Evolutionary conservation across 2,797 vertebrate genomes (phyloP), one percentile per base, ranked within the genome.

Genomic region (Poeciliopsis paucimaculata): DNA sequence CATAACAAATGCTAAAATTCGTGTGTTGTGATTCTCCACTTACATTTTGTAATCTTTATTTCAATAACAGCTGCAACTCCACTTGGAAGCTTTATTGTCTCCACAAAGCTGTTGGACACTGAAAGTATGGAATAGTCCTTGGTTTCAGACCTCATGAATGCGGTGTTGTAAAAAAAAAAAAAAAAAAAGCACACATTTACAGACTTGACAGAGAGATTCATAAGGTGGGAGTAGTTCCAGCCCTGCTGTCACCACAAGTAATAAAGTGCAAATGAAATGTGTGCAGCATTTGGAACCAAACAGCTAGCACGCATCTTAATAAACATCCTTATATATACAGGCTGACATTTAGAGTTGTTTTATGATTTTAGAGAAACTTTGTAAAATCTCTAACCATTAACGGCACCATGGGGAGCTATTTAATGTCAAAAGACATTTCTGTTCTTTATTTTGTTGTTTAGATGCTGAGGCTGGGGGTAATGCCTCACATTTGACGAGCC

Each of bases 311-410:
- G n/a, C 79, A 79, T 64, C 15, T 77, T 68, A 53, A 77, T 70
- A 77, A 77, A 70, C 51, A 53, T 68, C 26, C 51, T 26, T 77
- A 39, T 77, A 51, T 70, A 39, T 70, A 39, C 36, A 28, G 8
- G 36, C 47, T 77, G 76, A 49, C 62, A 77, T 77, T 77, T 70
- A 26, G 62, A 77, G 76, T 70, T 70, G 64, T 77, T 77, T 70
- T 68, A 77, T 71, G 47, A 68, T 77, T 77, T 71, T 20, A 77
- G 36, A 77, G 62, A 68, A 49, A 36, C 20, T 46, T 57, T 71
- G 49, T 77, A 39, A 71, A 55, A 31, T 28, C 10, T 26, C 20
- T 26, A 68, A 68, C 36, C 64, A 26, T 68, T 68, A 68, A 68
- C 12, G 23, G 8, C 20, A 41, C 34, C 64, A 26, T 41, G 23